Evolutionary conservation across 1,140 invertebrate genomes (phyloP).

Genomic region (Cherax destructor): DNA sequence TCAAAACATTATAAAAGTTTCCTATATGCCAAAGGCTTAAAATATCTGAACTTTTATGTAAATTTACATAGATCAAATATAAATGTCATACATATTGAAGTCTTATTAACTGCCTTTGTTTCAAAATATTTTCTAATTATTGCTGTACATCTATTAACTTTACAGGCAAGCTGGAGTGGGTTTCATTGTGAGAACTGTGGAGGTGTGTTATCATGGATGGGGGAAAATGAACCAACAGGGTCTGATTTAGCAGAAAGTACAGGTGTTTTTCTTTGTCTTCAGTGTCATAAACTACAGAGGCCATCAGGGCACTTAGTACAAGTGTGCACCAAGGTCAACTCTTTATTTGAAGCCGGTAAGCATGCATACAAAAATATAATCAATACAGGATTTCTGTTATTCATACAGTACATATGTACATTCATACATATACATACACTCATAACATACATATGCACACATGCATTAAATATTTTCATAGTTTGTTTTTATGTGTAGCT

Average conservation of each 20-base stretch:
- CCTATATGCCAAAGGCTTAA: too few species aligned
- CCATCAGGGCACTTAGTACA: background rate
- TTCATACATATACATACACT: too few species aligned
- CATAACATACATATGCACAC: too few species aligned
- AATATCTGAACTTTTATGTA: too few species aligned
- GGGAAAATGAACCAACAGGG: background rate
- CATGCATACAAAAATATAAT: too few species aligned
- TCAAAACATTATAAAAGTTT: too few species aligned
- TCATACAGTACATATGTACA: too few species aligned
- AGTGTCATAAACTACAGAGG: slow-evolving; percentile 13
- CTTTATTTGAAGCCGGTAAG: slow-evolving; percentile 22
- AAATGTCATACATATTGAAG: too few species aligned
- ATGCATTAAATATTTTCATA: too few species aligned
- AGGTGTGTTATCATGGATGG: slow-evolving; percentile 27
- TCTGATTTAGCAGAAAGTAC: background rate
- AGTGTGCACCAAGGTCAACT: background rate
- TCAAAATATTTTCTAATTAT: background rate
- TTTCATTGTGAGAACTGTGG: slow-evolving; percentile 15
- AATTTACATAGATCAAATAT: too few species aligned
- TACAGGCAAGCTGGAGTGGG: slow-evolving; percentile 69
- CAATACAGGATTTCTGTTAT: too few species aligned
- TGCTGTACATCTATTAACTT: background rate
- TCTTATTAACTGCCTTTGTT: background rate
- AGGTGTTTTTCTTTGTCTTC: slow-evolving; percentile 17
- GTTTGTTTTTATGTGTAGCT: too few species aligned